Conservation (phyloP, 1,140 invertebrate species). For the Euglossa dilemma region DNA sequence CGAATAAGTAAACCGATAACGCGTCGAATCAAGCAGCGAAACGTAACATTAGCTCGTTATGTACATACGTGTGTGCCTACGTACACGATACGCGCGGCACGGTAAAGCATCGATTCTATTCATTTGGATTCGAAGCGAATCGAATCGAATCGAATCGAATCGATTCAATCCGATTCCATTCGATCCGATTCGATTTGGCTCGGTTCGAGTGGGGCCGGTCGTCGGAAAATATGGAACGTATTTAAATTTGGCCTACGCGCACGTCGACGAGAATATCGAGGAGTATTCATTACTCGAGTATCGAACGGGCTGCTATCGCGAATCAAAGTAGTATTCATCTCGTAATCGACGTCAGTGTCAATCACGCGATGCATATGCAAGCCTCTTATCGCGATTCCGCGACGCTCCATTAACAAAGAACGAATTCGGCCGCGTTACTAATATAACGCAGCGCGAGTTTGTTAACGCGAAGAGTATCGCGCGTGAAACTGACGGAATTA, state of each 20-base stretch:
- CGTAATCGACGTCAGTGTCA: conserved; percentile 27
- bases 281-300: conserved; percentile 21
- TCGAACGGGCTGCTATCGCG: conserved; percentile 13
- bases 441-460: not conserved
- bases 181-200: not conserved
- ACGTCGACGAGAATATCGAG: conserved; percentile 8
- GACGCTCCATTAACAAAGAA: conserved; percentile 4
- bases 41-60: conserved; percentile 3
- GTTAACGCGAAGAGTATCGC: not conserved
- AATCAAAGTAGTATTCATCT: conserved; percentile 31
- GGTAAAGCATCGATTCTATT: not conserved
- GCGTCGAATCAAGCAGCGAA: not conserved
- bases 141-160: too few relatives aligned
- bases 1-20: not conserved
- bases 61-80: not conserved
- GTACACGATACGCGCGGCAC: too few relatives aligned
- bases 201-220: too few relatives aligned
- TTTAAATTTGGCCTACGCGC: conserved; percentile 12
- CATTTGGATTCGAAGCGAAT: not conserved
- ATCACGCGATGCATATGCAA: conserved; percentile 19
- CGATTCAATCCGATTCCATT: not conserved
- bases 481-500: not conserved
- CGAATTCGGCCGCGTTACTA: conserved; percentile 7
- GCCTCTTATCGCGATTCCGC: conserved; percentile 33
- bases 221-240: not conserved